Evolutionary conservation across 2,888 invertebrate genomes (phyloP), one percentile per base, ranked within the genome.

Genomic region (Cephus pygmeus): DNA sequence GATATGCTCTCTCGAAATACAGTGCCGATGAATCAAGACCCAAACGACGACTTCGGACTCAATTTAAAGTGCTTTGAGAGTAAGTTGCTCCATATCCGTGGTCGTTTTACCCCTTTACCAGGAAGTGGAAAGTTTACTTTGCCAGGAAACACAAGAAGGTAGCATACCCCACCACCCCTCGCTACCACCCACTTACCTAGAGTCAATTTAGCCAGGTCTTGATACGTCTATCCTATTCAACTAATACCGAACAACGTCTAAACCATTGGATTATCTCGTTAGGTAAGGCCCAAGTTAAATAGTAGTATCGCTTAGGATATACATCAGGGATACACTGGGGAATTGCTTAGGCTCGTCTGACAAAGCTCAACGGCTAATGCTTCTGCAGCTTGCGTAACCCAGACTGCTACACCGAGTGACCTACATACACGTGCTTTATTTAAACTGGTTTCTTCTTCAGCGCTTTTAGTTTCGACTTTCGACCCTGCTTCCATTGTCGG

Each of bases 391-490:
- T 85, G 84, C 85, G 85, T 85, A 85, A 87, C 86, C 81, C 85
- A 82, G 82, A 81, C 87, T 73, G 74, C 87, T 85, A 85, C 84
- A 86, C 88, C 89, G 89, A 87, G 90, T 91, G 91, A 91, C 91
- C 91, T 90, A 91, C 90, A 91, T 91, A 88, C 87, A 87, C 85
- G 87, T 83, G 89, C 91, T 91, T 91, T 91, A 91, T 91, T 91
- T 91, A 91, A 91, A 91, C 91, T 85, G 84, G 88, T 91, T 90
- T 90, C 89, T 88, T 88, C 88, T 86, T 85, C 87, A 84, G 79
- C 74, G 36, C 90, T 89, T 91, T 90, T 88, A 87, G 87, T 87
- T 85, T 87, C 86, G 85, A 84, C 87, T 87, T 86, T 87, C 86
- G 85, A 83, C 82, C 80, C 79, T 82, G 80, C 83, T 83, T 83